Conservation (phyloP, 2,113 vertebrate species). For the Anolis sagrei region DNA sequence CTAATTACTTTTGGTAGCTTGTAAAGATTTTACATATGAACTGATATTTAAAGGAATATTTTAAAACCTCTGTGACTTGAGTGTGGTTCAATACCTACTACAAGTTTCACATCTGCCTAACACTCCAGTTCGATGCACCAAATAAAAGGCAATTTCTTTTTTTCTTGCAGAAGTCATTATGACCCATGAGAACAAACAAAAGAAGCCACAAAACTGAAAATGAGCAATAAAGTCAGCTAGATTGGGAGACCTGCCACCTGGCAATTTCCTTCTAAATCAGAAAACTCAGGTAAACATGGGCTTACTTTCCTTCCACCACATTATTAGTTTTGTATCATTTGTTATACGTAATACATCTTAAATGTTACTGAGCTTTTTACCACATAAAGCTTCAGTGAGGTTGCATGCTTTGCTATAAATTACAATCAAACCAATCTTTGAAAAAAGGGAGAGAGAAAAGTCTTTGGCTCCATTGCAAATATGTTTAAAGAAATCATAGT, state of each 20-base stretch:
- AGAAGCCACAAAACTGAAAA: slow-evolving; percentile 67
- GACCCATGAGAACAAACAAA: slow-evolving; percentile 61
- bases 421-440: slow-evolving; percentile 57
- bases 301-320: slow-evolving; percentile 54
- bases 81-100: slow-evolving; percentile 54
- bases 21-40: slow-evolving; percentile 58
- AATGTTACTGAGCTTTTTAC: slow-evolving; percentile 23
- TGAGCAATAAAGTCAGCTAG: slow-evolving; percentile 67
- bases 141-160: slow-evolving; percentile 70
- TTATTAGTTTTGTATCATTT: slow-evolving; percentile 71
- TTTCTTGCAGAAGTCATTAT: slow-evolving; percentile 66
- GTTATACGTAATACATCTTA: slow-evolving; percentile 65
- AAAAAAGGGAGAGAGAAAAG: slow-evolving; percentile 50
- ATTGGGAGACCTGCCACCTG: slow-evolving; percentile 63
- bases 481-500: slow-evolving; percentile 46
- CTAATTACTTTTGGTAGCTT: slow-evolving; percentile 36
- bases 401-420: slow-evolving; percentile 52
- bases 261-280: slow-evolving; percentile 63
- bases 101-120: slow-evolving; percentile 69
- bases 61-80: slow-evolving; percentile 60
- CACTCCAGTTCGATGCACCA: slow-evolving; percentile 29
- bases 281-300: slow-evolving; percentile 64
- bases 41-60: slow-evolving; percentile 65
- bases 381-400: slow-evolving; percentile 58
- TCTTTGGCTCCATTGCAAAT: slow-evolving; percentile 50